Conservation (phyloP, 2,888 invertebrate species). For the Mythimna lalbum region DNA sequence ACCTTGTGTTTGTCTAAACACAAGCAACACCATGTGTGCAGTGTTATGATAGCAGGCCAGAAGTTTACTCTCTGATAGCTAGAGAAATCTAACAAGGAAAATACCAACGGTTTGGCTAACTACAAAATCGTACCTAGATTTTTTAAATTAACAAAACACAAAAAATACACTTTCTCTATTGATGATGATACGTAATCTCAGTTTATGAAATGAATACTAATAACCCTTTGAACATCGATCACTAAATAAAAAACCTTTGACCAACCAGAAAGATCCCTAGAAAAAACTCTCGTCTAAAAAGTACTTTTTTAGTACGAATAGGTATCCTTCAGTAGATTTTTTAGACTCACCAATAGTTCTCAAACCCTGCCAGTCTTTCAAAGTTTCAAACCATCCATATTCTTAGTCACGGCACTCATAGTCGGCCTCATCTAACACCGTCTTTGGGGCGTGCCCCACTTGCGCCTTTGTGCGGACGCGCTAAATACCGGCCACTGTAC, state of each 20-base stretch:
- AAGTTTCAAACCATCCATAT: constrained; percentile 15
- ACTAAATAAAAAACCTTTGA: too few species aligned
- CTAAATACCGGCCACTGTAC: constrained; percentile 59
- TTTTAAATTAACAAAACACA: not conserved
- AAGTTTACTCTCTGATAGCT: constrained; percentile 10
- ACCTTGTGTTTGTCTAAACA: constrained; percentile 17
- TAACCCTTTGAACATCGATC: too few species aligned
- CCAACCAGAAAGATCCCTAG: too few species aligned
- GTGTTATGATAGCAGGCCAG: not conserved
- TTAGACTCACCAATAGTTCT: constrained; percentile 11
- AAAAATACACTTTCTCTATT: not conserved
- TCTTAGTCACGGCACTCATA: constrained; percentile 27
- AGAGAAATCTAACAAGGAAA: constrained; percentile 11
- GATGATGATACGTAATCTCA: not conserved
- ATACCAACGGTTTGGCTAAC: not conserved
- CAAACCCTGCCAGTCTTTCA: constrained; percentile 12
- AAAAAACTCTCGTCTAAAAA: too few species aligned
- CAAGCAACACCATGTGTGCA: not conserved
- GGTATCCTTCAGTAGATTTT: too few species aligned
- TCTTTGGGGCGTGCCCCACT: constrained; percentile 52
- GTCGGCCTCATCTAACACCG: constrained; percentile 19
- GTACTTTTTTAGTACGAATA: too few species aligned
- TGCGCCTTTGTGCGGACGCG: constrained; percentile 53
- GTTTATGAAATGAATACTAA: too few species aligned
- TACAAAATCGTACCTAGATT: not conserved